Evolutionary conservation across 2,113 vertebrate species (phyloP).

Genomic region (Rhinichthys klamathensis): DNA sequence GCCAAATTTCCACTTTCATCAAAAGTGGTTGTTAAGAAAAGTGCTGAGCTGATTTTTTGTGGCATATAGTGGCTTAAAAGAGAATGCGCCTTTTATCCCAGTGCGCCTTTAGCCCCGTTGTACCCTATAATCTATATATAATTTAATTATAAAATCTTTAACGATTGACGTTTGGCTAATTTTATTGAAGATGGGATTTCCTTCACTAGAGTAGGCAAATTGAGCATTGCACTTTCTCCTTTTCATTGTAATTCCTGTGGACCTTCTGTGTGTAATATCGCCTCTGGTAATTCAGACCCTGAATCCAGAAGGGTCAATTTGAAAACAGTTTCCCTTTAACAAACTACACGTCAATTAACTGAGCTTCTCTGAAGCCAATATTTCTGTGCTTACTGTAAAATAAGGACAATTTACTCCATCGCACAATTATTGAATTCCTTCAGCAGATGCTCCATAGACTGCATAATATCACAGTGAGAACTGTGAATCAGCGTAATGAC

Average conservation of each 20-base stretch:
- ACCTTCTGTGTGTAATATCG: not conserved
- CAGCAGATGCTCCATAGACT: not conserved
- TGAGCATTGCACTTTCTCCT: not conserved
- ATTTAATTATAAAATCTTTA: too few relatives aligned
- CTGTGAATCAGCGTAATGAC: not conserved
- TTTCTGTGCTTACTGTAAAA: not conserved
- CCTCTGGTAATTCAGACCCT: not conserved
- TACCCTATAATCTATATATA: too few relatives aligned
- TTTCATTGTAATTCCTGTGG: not conserved
- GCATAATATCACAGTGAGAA: not conserved
- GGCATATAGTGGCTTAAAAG: too few relatives aligned
- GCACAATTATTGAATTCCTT: constrained; percentile 2
- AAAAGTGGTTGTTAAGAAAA: too few relatives aligned
- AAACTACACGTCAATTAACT: not conserved
- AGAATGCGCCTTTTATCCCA: too few relatives aligned
- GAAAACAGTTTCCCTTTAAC: not conserved
- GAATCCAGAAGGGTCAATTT: not conserved
- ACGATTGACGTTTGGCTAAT: not conserved
- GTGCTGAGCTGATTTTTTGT: too few relatives aligned
- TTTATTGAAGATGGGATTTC: not conserved
- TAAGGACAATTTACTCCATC: not conserved
- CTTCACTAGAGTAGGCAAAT: not conserved
- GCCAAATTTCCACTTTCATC: too few relatives aligned
- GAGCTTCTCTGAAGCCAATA: not conserved
- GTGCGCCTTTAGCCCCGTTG: too few relatives aligned